Evolutionary conservation across 2,113 vertebrate species (phyloP), one percentile per base, ranked within the genome.

Genomic region (Eulacestoma nigropectus): DNA sequence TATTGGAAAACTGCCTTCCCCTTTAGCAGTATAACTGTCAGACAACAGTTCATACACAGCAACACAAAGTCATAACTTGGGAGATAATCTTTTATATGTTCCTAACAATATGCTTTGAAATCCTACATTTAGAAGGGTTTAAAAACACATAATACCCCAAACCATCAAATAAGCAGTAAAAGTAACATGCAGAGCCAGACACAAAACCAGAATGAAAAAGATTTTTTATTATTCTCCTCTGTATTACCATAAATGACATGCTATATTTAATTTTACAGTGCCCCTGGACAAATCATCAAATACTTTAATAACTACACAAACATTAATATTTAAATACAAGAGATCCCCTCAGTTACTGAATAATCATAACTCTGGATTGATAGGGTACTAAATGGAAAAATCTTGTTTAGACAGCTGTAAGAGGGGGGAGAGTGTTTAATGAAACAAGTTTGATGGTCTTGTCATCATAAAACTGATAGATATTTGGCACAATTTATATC

Each of bases 311-410:
- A 97, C 97, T 97, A 96, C 89, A 97, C 95, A 98, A 97, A 97
- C 96, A 98, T 97, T 97, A 97, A 97, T 98, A 97, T 97, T 97
- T 98, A 97, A 97, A 98, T 97, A 97, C 95, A 95, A 87, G 94
- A 94, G 92, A 92, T 95, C 88, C 87, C 84, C 80, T 93, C 93
- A 94, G 94, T 97, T 97, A 94, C 59, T 91, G 96, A 95, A 97
- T 97, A 96, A 92, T 97, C 95, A 94, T 89, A 96, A 97, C 79
- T 96, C 86, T 95, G 95, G 93, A 97, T 96, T 97, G 97, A 97
- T 96, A 95, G 96, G 95, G 62, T 89, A 95, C 87, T 97, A 96
- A 97, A 94, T 97, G 89, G 97, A 94, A 97, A 98, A 97, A 97
- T 96, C 92, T 97, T 98, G 96, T 97, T 97, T 97, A 97, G 97